Evolutionary conservation across 2,888 invertebrate species (phyloP).

Genomic region (Andricus quercusramuli): DNA sequence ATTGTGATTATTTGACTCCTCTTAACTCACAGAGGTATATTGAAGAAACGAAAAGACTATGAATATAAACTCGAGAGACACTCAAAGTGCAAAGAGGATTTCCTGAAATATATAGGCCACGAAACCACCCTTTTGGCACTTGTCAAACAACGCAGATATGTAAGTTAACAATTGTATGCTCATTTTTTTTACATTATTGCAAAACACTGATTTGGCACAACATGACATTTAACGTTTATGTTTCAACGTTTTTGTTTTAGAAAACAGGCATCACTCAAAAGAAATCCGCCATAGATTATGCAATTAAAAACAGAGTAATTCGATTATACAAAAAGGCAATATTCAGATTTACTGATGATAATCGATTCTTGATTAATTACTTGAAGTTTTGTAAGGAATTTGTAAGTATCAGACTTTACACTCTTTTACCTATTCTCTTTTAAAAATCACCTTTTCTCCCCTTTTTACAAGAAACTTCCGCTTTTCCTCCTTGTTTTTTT

Average conservation of each 20-base stretch:
- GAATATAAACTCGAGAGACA: slow-evolving; percentile 86
- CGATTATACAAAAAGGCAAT: slow-evolving; percentile 87
- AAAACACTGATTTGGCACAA: neutral
- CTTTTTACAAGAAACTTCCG: no score
- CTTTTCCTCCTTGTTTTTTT: no score
- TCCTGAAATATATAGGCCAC: slow-evolving; percentile 85
- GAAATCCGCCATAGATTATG: slow-evolving; percentile 84
- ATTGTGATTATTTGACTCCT: neutral
- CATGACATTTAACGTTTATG: no score
- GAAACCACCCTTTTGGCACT: slow-evolving; percentile 85
- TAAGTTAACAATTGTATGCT: slow-evolving; percentile 56
- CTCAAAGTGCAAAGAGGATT: slow-evolving; percentile 86
- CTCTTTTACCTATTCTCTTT: neutral
- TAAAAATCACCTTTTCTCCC: neutral
- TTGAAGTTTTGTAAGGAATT: slow-evolving; percentile 89
- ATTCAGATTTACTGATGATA: slow-evolving; percentile 85
- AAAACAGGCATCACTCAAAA: slow-evolving; percentile 82
- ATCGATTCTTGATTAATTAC: slow-evolving; percentile 88
- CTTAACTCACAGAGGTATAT: slow-evolving; percentile 52
- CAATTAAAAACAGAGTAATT: slow-evolving; percentile 86
- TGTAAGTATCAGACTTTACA: slow-evolving; percentile 71
- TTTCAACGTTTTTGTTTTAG: slow-evolving; percentile 55
- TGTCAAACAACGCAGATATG: slow-evolving; percentile 82
- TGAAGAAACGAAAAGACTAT: slow-evolving; percentile 85
- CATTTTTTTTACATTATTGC: neutral